Percentiles rank a stretch among this genome's conserved stretches.
Evolutionary conservation across 2,888 invertebrate genomes (phyloP).

Genomic region (Yponomeuta evonymella): DNA sequence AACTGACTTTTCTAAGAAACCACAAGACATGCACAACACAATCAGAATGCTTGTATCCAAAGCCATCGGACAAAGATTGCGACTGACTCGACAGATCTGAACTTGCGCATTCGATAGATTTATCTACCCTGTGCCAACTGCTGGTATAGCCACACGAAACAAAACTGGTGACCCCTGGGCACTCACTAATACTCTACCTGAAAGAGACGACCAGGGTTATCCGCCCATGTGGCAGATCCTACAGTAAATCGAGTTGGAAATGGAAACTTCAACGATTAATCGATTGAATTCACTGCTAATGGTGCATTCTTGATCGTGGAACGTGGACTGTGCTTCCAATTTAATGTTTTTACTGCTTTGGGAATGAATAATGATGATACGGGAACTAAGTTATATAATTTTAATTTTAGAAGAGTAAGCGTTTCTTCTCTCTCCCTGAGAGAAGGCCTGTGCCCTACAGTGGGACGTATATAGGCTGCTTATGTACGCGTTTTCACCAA

Average conservation of each 20-base stretch:
- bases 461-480: too few relatives aligned
- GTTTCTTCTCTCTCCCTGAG: too few relatives aligned
- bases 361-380: too few relatives aligned
- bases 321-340: background rate
- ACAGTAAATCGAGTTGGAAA: background rate
- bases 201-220: background rate
- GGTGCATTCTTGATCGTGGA: background rate
- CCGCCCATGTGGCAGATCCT: background rate
- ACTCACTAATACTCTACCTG: background rate
- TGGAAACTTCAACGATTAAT: background rate
- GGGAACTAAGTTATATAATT: too few relatives aligned
- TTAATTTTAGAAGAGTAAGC: too few relatives aligned
- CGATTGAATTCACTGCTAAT: background rate
- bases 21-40: background rate
- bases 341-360: background rate
- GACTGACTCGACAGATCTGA: background rate
- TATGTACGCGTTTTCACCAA: too few relatives aligned
- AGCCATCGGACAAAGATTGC: background rate
- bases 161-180: background rate
- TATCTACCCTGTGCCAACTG: background rate
- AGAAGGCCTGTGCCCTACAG: too few relatives aligned
- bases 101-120: constrained; percentile 1
- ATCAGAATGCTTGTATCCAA: background rate
- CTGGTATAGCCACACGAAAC: background rate
- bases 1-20: too few relatives aligned